These are phyloP conservation scores for Campylomormyrus tamandua DNA, from an alignment of 2,113 vertebrate genomes.

Conservation along the genomic window DNA sequence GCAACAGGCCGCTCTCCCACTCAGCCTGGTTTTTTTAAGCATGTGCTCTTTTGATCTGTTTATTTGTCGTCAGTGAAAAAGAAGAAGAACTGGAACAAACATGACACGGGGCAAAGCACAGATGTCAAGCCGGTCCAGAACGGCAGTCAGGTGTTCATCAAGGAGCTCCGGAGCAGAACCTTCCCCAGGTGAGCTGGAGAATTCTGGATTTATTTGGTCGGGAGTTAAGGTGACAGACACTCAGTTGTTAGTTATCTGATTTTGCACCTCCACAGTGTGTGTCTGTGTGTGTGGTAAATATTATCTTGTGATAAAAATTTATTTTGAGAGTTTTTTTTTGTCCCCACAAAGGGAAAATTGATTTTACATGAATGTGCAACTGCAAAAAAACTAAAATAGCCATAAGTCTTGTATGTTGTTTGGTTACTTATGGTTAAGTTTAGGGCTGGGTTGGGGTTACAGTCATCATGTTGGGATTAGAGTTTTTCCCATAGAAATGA, in stretches of 20 bases:
- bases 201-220: not conserved
- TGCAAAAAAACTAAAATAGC: not conserved
- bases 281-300: not conserved
- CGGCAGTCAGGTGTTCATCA: constrained; percentile 94
- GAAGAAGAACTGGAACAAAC: constrained; percentile 92
- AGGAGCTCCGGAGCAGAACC: constrained; percentile 87
- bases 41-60: not conserved
- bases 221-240: not conserved
- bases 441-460: not conserved
- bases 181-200: constrained; percentile 78
- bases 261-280: not conserved
- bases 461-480: not conserved
- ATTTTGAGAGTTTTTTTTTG: not conserved
- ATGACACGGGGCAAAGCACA: constrained; percentile 78
- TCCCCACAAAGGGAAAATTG: not conserved
- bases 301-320: not conserved
- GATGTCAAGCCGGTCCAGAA: constrained; percentile 92
- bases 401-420: not conserved
- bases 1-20: not conserved
- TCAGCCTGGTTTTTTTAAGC: not conserved
- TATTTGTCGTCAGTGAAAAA: constrained; percentile 77
- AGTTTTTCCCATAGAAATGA: not conserved
- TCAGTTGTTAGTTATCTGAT: not conserved
- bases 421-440: not conserved
- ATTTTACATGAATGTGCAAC: not conserved